phyloP scores from a whole-genome alignment of 2,888 invertebrate genomes.

The Melieria picta region DNA sequence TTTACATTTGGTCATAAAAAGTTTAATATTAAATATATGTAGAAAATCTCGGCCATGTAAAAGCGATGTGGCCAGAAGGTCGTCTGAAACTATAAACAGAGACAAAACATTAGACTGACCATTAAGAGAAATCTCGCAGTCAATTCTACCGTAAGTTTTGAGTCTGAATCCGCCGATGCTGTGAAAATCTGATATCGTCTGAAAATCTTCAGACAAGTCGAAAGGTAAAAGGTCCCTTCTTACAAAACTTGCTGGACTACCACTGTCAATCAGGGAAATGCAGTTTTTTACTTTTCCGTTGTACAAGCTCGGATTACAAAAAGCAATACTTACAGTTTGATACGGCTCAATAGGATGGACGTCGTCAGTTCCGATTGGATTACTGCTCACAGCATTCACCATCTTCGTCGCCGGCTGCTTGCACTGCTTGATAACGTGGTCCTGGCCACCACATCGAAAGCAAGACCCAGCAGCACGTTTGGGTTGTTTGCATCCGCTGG shows the following conservation, averaged over 20 bases:
- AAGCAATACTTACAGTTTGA: conserved; percentile 34
- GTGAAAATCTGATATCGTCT: conserved; percentile 19
- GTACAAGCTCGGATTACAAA: conserved; percentile 16
- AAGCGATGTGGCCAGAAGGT: background rate
- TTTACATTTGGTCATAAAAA: background rate
- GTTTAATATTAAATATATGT: conserved; percentile 5
- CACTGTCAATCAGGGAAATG: conserved; percentile 34
- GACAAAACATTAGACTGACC: conserved; percentile 10
- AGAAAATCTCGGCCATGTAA: conserved; percentile 8
- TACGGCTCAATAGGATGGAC: conserved; percentile 5
- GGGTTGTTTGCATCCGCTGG: conserved; percentile 22
- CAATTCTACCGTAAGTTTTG: conserved; percentile 26
- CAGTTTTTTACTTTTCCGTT: conserved; percentile 1
- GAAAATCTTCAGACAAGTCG: conserved; percentile 14
- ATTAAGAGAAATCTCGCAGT: conserved; percentile 26
- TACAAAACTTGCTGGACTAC: conserved; percentile 36
- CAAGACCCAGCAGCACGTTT: conserved; percentile 24
- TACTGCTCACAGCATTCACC: conserved; percentile 6
- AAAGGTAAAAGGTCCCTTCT: conserved; percentile 21
- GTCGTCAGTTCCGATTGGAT: background rate
- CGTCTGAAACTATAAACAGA: conserved; percentile 11
- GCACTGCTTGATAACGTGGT: conserved; percentile 18
- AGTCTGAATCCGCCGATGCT: conserved; percentile 23
- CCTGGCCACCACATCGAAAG: conserved; percentile 23
- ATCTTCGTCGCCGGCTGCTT: background rate